Evolutionary conservation across 2,888 invertebrate genomes (phyloP).

Genomic region (Leptopilina syphax): DNA sequence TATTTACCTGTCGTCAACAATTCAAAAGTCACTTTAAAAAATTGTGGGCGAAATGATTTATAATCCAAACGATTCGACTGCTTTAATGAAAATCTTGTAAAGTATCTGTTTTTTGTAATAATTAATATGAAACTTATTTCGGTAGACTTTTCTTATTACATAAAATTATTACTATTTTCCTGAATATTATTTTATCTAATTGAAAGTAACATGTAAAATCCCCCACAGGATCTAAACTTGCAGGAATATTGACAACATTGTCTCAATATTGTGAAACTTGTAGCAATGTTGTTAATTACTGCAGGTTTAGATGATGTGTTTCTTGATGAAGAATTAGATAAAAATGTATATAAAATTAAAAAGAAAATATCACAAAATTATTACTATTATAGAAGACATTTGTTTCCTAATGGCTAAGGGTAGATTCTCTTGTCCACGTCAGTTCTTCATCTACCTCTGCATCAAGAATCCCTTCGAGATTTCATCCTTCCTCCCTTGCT

Average conservation of each 20-base stretch:
- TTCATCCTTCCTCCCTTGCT: constrained; percentile 43
- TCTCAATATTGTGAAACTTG: too few relatives aligned
- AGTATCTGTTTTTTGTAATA: too few relatives aligned
- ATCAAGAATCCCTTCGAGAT: constrained; percentile 58
- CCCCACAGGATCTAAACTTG: too few relatives aligned
- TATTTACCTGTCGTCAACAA: background rate
- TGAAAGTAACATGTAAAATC: too few relatives aligned
- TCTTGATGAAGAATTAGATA: too few relatives aligned
- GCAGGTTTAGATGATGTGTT: too few relatives aligned
- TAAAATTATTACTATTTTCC: background rate
- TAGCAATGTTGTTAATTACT: too few relatives aligned
- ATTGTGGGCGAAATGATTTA: background rate
- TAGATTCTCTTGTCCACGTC: constrained; percentile 27
- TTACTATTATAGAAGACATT: background rate
- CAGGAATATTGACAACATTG: too few relatives aligned
- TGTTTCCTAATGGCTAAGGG: constrained; percentile 25
- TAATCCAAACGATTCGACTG: background rate
- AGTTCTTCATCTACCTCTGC: constrained; percentile 35
- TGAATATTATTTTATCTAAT: too few relatives aligned
- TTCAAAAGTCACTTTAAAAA: background rate
- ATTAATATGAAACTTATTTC: too few relatives aligned
- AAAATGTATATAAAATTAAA: background rate
- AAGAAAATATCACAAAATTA: background rate
- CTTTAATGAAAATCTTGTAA: background rate
- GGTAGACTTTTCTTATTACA: background rate